Percentiles rank a stretch among this genome's conserved stretches.
phyloP scores from a whole-genome alignment of 2,113 vertebrate species.

The Tapirus terrestris region DNA sequence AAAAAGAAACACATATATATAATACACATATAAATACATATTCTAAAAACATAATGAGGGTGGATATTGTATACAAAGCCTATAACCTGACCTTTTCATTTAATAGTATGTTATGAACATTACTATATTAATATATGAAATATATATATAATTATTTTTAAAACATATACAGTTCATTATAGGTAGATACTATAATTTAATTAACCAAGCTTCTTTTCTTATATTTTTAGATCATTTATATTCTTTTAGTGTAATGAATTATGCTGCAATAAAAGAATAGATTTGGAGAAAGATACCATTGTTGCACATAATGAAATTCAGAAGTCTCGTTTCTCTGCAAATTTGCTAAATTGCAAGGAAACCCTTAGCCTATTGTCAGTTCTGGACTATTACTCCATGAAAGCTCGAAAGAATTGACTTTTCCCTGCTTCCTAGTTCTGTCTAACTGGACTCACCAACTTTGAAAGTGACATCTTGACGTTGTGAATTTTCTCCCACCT shows the following conservation, averaged over 20 bases:
- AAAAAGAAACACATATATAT: background rate
- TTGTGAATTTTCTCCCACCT: conserved; percentile 55
- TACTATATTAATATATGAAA: background rate
- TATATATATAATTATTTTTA: background rate
- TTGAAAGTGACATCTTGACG: conserved; percentile 9
- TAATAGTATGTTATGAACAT: background rate
- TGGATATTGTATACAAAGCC: background rate
- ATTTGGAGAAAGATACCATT: background rate
- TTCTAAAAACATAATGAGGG: background rate
- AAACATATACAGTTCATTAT: background rate
- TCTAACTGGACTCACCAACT: background rate
- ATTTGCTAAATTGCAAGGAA: conserved; percentile 3
- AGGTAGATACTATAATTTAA: conserved; percentile 4
- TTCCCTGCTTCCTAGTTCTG: conserved; percentile 47
- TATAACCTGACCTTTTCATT: background rate
- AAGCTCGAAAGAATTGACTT: background rate
- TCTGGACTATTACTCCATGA: background rate
- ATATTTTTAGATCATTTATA: conserved; percentile 1
- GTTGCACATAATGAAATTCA: background rate
- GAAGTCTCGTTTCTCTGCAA: background rate
- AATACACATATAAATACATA: background rate
- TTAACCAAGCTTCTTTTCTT: background rate
- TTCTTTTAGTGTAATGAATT: conserved; percentile 34
- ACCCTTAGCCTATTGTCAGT: background rate
- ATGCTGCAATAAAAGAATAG: background rate